Percentiles rank a stretch among this genome's conserved stretches.
phyloP scores from a whole-genome alignment of 2,113 vertebrate species.

The Misgurnus anguillicaudatus region DNA sequence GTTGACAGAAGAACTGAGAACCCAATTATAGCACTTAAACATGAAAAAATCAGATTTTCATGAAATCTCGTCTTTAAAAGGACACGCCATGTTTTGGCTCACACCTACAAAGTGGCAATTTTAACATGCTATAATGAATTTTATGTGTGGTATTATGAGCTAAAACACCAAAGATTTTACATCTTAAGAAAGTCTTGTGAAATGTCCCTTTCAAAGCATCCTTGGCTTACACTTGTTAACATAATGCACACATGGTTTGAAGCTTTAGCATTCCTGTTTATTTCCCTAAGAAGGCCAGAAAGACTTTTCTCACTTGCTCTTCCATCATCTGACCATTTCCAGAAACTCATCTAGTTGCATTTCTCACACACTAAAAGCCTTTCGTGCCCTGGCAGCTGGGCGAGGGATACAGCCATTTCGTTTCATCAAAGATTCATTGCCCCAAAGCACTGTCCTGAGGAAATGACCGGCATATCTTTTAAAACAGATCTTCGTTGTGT shows the following conservation, averaged over 20 bases:
- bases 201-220: neutral
- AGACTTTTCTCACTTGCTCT: neutral
- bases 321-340: neutral
- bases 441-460: slow-evolving; percentile 56
- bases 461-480: slow-evolving; percentile 41
- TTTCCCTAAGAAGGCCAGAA: neutral
- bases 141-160: no score
- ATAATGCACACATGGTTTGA: neutral
- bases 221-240: neutral
- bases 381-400: slow-evolving; percentile 59
- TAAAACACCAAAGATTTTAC: no score
- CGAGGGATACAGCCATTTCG: slow-evolving; percentile 65
- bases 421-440: slow-evolving; percentile 75
- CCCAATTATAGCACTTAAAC: no score
- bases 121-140: no score
- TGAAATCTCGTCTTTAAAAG: no score
- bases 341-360: slow-evolving; percentile 37
- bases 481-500: slow-evolving; percentile 41
- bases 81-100: no score
- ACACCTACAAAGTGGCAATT: no score
- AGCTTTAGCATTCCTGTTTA: neutral
- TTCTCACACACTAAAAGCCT: slow-evolving; percentile 56
- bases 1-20: no score
- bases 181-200: no score
- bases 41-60: no score